Evolutionary conservation across 2,888 invertebrate species (phyloP), one percentile per base, ranked within the genome.

Genomic region (Amorpha juglandis): DNA sequence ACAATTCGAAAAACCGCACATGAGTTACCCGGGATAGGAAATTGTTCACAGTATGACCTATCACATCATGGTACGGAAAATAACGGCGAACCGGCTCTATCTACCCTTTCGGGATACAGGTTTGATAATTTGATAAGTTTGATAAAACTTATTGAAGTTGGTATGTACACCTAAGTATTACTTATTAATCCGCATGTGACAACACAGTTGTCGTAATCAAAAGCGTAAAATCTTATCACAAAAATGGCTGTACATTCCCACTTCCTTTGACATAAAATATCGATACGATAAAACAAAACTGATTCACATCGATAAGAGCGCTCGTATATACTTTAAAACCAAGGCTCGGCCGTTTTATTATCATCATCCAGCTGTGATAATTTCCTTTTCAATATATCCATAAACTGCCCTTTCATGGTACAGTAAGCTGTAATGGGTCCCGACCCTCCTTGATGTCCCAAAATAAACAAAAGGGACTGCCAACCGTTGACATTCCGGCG

Each of bases 401-500:
- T 71, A 71, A 45, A 66, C 71, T 72, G 74, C 70, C 73, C 75
- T 77, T 78, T 78, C 76, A 58, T 48, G 64, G 64, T 48, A 74
- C 76, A 73, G 79, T 76, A 79, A 79, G 73, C 80, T 79, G 75
- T 83, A 84, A 86, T 83, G 79, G 83, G 77, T 70, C 70, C 76
- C 80, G 78, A 80, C 84, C 87, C 83, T 84, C 81, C 81, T 80
- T 65, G 55, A 65, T 78, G 80, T 80, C 82, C 81, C 76, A 80
- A 83, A 82, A 86, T 82, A 87, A 87, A 86, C 86, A 87, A 86
- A 58, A 81, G 81, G 81, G 80, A 75, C 71, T 73, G 69, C 77
- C 75, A 73, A 77, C 77, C 75, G 64, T 58, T 58, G 64, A 58
- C 64, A 58, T 65, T 35, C 38, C 64, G 64, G 21, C 70, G 73